Conservation (phyloP, 2,888 invertebrate species). For the Dryomyza anilis region DNA sequence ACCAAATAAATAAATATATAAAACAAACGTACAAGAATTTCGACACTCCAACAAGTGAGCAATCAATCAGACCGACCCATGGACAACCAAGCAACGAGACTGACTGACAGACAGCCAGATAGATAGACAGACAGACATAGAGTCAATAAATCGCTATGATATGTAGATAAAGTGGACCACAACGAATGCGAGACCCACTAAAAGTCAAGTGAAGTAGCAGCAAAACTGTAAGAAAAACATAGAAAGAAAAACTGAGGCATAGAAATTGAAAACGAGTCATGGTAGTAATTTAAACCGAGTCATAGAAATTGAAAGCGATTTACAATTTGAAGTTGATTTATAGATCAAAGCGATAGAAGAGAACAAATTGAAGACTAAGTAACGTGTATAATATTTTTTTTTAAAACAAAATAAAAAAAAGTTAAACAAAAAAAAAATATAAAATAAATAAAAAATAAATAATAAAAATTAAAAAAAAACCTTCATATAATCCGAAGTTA, state of each 20-base stretch:
- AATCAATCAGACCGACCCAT: slow-evolving; percentile 18
- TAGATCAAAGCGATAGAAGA: background rate
- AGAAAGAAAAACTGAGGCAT: background rate
- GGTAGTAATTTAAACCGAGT: background rate
- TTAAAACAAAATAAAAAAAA: background rate
- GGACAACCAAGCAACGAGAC: too few species aligned
- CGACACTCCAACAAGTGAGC: slow-evolving; percentile 23
- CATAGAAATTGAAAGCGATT: background rate
- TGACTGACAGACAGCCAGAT: background rate
- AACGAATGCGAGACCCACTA: background rate
- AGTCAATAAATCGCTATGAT: slow-evolving; percentile 5
- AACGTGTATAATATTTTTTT: background rate
- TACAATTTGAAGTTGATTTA: slow-evolving; percentile 7
- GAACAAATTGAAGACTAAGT: background rate
- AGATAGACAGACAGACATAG: background rate
- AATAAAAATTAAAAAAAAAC: too few species aligned
- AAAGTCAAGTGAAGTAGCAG: slow-evolving; percentile 10
- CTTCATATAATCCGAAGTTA: too few species aligned
- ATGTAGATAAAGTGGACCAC: background rate
- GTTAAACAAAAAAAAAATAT: too few species aligned
- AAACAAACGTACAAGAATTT: slow-evolving; percentile 10
- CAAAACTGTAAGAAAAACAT: background rate
- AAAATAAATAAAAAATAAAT: too few species aligned
- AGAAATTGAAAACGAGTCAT: background rate
- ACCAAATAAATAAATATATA: background rate